Base-by-base conservation (phyloP, 2,797 vertebrate genomes). In the Tragelaphus oryx region DNA sequence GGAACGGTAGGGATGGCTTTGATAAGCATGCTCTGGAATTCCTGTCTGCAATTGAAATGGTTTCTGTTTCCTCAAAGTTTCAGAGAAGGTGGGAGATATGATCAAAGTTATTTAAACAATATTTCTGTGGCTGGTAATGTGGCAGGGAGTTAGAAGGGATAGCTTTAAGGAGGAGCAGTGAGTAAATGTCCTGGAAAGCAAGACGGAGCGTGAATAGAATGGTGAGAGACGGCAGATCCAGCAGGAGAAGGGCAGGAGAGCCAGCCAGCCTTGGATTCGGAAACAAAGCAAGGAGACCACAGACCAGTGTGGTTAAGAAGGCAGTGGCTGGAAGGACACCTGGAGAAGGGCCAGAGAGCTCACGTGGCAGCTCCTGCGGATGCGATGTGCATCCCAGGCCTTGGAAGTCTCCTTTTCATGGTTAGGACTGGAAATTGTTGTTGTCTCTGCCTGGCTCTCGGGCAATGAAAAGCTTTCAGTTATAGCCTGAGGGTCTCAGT, bases 31-130 rank as follows among this genome's bases (percentile, higher is more conserved):
- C 4, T 33, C 24, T 92, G 76, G 41, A 22, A 74, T 90, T 93
- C 24, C 11, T 78, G 84, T 84, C 50, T 55, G 41, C 11, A 75
- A 33, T 18, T 80, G 86, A 78, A 79, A 85, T 65, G 37, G 28
- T 11, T 91, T 94, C 95, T 92, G 46, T 84, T 91, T 46, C 26
- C 30, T 78, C 8, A 57, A 85, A 28, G 8, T 89, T 91, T 91
- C 68, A 75, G 74, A 65, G 41, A 62, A 54, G 55, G 0, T 92
- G 46, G 28, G 37, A 80, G 30, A 86, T 41, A 13, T 4, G 33
- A 55, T 74, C 17, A 24, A 1, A 57, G 44, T 87, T 79, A 50
- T 59, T 93, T 90, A 81, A 85, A 41, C 41, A 50, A 54, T 28
- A 24, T 60, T 57, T 79, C 57, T 81, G n/a, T 90, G 85, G 24